Percentiles rank a stretch among this genome's conserved stretches.
Evolutionary conservation across 2,797 vertebrate species (phyloP).

Genomic region (Danio aesculapii): DNA sequence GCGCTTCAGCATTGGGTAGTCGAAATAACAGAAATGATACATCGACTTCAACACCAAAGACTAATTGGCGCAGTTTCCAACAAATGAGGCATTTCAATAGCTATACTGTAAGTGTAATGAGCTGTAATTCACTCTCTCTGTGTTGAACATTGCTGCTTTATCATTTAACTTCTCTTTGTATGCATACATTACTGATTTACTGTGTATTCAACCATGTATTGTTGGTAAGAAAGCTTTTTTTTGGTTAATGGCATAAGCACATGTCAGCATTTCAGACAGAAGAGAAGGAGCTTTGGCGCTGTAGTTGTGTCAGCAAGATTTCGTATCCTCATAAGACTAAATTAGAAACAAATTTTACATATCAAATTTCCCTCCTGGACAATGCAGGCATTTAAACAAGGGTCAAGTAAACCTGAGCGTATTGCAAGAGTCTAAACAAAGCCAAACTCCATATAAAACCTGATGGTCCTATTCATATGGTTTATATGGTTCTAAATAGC

Average conservation of each 20-base stretch:
- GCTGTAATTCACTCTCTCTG: conserved; percentile 14
- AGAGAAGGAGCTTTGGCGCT: conserved; percentile 10
- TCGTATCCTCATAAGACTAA: conserved; percentile 12
- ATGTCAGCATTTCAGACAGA: conserved; percentile 61
- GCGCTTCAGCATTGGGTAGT: conserved; percentile 24
- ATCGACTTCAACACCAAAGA: neutral
- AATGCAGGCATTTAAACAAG: neutral
- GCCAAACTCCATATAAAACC: neutral
- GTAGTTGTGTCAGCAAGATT: conserved; percentile 16
- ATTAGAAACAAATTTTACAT: conserved; percentile 32
- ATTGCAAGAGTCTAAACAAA: conserved; percentile 13
- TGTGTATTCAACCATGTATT: conserved; percentile 28
- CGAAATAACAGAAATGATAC: conserved; percentile 28
- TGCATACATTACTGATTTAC: conserved; percentile 29
- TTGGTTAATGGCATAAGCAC: conserved; percentile 23
- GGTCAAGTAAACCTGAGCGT: conserved; percentile 7
- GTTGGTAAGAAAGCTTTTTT: conserved; percentile 26
- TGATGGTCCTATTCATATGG: neutral
- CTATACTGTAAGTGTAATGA: conserved; percentile 15
- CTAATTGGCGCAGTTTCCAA: conserved; percentile 29
- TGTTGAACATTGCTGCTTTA: conserved; percentile 9
- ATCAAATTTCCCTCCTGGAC: neutral
- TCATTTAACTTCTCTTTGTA: conserved; percentile 28
- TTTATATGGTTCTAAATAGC: conserved; percentile 2
- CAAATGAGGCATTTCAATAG: conserved; percentile 45